phyloP scores from a whole-genome alignment of 2,888 invertebrate species.

The Acanthacorydalis orientalis region DNA sequence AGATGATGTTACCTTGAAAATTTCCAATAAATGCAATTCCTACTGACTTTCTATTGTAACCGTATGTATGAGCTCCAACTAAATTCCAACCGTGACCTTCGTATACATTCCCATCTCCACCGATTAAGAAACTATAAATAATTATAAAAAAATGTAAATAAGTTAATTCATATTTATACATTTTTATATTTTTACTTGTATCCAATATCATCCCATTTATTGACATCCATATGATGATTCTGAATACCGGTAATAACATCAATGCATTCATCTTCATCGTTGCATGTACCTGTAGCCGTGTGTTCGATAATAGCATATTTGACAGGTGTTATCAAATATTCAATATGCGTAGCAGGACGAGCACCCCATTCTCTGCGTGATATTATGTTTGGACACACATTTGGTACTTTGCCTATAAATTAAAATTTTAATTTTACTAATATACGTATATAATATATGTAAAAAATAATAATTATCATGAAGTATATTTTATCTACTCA shows the following conservation, averaged over 20 bases:
- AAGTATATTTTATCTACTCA: too few relatives aligned
- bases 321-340: conserved; percentile 34
- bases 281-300: conserved; percentile 32
- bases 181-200: conserved; percentile 31
- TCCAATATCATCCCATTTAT: conserved; percentile 36
- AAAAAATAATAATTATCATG: too few relatives aligned
- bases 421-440: too few relatives aligned
- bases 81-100: conserved; percentile 40
- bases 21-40: conserved; percentile 42
- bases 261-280: conserved; percentile 26
- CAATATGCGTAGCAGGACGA: conserved; percentile 25
- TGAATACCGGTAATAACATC: conserved; percentile 27
- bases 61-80: conserved; percentile 37
- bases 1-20: conserved; percentile 27
- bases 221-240: conserved; percentile 29
- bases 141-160: background rate
- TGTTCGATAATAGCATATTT: conserved; percentile 37
- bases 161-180: background rate
- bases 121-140: conserved; percentile 35
- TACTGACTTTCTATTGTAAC: conserved; percentile 34
- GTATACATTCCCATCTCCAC: conserved; percentile 40
- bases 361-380: conserved; percentile 40
- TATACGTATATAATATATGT: too few relatives aligned
- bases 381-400: too few relatives aligned
- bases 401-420: too few relatives aligned